Evolutionary conservation across 2,888 invertebrate species (phyloP), one percentile per base, ranked within the genome.

Genomic region (Orgyia antiqua): DNA sequence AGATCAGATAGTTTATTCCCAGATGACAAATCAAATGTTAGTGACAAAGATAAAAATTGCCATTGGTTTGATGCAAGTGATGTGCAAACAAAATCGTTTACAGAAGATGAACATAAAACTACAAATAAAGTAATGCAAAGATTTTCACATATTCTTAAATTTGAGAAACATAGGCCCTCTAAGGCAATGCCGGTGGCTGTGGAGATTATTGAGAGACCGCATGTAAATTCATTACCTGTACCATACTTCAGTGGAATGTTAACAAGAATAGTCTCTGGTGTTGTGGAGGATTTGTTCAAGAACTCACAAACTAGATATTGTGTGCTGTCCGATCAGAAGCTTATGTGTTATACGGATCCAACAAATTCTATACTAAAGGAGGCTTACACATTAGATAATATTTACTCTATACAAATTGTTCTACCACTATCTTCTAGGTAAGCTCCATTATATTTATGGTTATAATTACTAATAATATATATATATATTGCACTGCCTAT

Each of bases 281-380:
- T 90, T 0, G 91, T 92, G 1, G 92, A 92, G 48, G 92, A 92
- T 44, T 78, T 92, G 33, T 89, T 94, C 29, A 93, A 93, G 42
- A 94, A 94, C 63, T 89, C 93, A 58, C 92, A 92, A 41, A 88
- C 88, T n/a, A 87, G 93, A 23, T 91, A 91, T 73, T 93, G 92
- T 59, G 88, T 92, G 21, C 68, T 95, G 12, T 89, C 91, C 3
- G 92, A 93, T 45, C 89, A 92, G 24, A 91, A 91, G 58, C 78
- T 95, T 13, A 88, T 90, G 44, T 93, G 94, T 58, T 93, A 91
- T 54, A 79, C 90, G 3, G 94, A 95, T 59, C 91, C 91, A 46
- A 90, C 89, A 31, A 90, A 91, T 72, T 88, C 89, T 19, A 79
- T 89, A 19, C 63, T 91, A 11, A 93, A 93, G 60, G 94, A 95